Percentiles rank a stretch among this genome's conserved stretches.
These are phyloP conservation scores for Tinamus guttatus DNA, from an alignment of 2,113 vertebrate species.

Conservation along the genomic window DNA sequence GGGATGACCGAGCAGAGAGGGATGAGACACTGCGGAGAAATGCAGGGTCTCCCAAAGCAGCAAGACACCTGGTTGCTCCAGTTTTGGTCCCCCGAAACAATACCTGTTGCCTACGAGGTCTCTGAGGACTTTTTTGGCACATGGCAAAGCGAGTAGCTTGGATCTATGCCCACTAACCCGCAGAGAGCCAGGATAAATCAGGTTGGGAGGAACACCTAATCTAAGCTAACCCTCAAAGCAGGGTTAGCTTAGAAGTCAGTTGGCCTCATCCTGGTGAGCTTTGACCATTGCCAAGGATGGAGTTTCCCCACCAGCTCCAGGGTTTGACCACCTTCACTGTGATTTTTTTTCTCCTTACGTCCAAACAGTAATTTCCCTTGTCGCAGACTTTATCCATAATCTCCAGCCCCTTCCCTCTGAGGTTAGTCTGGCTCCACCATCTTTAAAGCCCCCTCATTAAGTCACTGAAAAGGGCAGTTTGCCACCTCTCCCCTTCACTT, in stretches of 20 bases:
- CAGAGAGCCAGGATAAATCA: neutral
- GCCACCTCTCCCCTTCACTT: neutral
- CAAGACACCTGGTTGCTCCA: neutral
- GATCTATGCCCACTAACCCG: neutral
- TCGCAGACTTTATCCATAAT: neutral
- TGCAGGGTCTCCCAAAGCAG: accelerated
- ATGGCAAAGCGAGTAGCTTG: accelerated
- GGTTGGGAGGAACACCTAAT: neutral
- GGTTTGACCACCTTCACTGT: neutral
- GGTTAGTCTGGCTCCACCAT: neutral
- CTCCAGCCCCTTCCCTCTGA: neutral
- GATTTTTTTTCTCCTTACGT: neutral
- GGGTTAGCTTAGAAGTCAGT: neutral
- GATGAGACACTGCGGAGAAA: neutral
- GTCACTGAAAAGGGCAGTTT: neutral
- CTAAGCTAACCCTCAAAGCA: neutral
- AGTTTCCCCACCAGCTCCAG: neutral
- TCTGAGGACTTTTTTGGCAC: neutral
- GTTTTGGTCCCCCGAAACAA: neutral
- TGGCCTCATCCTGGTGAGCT: neutral
- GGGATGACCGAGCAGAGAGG: neutral
- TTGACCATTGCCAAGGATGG: neutral
- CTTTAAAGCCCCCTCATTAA: neutral
- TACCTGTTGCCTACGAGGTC: neutral
- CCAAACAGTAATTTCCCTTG: neutral